These are phyloP conservation scores for Carollia perspicillata DNA, from an alignment of 2,113 vertebrate species.

Conservation along the genomic window DNA sequence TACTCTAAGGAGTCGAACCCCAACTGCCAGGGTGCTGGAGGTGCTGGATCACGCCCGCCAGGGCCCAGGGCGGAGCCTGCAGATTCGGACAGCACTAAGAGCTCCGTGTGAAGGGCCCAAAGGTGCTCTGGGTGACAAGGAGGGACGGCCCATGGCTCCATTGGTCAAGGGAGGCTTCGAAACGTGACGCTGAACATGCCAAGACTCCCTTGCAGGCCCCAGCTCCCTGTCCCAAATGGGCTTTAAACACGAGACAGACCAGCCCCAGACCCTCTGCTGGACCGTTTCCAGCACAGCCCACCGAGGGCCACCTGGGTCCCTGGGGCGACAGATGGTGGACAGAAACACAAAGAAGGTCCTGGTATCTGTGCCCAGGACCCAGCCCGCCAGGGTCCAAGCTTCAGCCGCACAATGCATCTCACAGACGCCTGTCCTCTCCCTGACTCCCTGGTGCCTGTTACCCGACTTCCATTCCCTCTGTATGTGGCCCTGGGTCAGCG, in stretches of 20 bases:
- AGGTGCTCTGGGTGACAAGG: not conserved
- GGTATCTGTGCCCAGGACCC: not conserved
- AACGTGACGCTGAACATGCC: not conserved
- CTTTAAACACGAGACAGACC: not conserved
- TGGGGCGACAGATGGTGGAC: not conserved
- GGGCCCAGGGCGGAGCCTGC: too few species aligned
- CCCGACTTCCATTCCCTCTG: not conserved
- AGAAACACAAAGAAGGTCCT: not conserved
- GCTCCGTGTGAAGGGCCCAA: not conserved
- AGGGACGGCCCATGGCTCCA: not conserved
- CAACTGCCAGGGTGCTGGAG: not conserved
- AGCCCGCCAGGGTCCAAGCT: not conserved
- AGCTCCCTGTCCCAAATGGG: not conserved
- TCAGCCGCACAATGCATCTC: not conserved
- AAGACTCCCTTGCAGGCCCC: not conserved
- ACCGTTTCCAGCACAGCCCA: not conserved
- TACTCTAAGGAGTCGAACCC: not conserved
- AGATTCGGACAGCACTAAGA: not conserved
- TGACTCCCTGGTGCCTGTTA: not conserved
- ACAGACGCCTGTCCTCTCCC: not conserved
- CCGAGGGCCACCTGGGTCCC: not conserved
- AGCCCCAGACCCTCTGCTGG: not conserved
- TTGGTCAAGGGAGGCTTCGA: not conserved
- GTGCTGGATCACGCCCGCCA: too few species aligned
- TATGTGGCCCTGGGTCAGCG: not conserved